Conservation (phyloP, 2,888 invertebrate genomes). For the Malachius bipustulatus region DNA sequence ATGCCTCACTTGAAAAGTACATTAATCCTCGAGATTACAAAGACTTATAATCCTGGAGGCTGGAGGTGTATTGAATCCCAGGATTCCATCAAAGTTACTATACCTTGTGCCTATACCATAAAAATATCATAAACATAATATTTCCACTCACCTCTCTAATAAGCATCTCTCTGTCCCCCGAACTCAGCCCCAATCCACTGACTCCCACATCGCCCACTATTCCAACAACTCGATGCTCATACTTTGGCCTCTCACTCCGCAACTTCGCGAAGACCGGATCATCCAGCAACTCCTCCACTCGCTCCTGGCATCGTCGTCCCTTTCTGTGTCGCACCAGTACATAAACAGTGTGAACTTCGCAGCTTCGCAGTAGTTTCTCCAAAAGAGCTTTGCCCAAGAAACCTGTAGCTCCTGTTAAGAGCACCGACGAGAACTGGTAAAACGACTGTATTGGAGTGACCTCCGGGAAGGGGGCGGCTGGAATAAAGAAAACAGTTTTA, state of each 20-base stretch:
- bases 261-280: slow-evolving; percentile 49
- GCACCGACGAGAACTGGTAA: slow-evolving; percentile 30
- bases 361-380: slow-evolving; percentile 48
- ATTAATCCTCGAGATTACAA: too few relatives aligned
- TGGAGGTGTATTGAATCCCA: too few relatives aligned
- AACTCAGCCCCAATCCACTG: slow-evolving; percentile 47
- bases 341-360: slow-evolving; percentile 43
- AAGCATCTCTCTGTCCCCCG: slow-evolving; percentile 43
- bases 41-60: too few relatives aligned
- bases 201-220: slow-evolving; percentile 47
- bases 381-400: slow-evolving; percentile 44
- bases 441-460: slow-evolving; percentile 30
- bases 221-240: slow-evolving; percentile 45
- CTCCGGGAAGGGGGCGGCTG: too few relatives aligned
- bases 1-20: too few relatives aligned
- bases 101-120: too few relatives aligned
- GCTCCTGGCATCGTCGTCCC: slow-evolving; percentile 50
- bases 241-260: slow-evolving; percentile 46
- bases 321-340: slow-evolving; percentile 46
- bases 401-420: slow-evolving; percentile 42
- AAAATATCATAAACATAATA: too few relatives aligned
- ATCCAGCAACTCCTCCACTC: slow-evolving; percentile 55
- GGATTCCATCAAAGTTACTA: too few relatives aligned
- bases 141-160: slow-evolving; percentile 37
- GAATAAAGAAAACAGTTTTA: too few relatives aligned